Evolutionary conservation across 1,140 invertebrate species (phyloP).

Genomic region (Kradibia gibbosae): DNA sequence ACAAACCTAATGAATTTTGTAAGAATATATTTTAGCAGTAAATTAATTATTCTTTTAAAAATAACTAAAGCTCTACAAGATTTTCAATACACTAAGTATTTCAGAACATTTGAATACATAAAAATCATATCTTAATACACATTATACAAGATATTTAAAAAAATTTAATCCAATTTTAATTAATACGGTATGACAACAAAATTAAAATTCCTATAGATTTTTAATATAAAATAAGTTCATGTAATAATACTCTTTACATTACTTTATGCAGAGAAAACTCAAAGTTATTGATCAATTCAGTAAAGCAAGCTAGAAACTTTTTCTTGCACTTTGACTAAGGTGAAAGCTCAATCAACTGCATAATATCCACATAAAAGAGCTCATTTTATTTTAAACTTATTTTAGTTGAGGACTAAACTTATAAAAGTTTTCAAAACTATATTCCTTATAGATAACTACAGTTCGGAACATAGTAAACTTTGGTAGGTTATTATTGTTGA

Average conservation of each 20-base stretch:
- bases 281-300: constrained; percentile 7
- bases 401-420: constrained; percentile 9
- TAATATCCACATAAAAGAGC: constrained; percentile 13
- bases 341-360: constrained; percentile 14
- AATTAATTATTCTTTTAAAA: no score
- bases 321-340: constrained; percentile 1
- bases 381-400: constrained; percentile 8
- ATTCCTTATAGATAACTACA: constrained; percentile 4
- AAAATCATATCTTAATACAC: no score
- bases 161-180: neutral
- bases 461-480: neutral
- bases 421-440: neutral
- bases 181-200: neutral
- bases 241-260: neutral
- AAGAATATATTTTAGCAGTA: no score
- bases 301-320: constrained; percentile 15
- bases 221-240: neutral
- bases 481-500: neutral
- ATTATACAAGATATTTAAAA: neutral
- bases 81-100: no score
- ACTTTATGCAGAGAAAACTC: neutral
- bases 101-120: no score
- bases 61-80: no score
- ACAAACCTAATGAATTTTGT: no score
- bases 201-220: neutral